Base-by-base conservation (phyloP, 2,797 vertebrate genomes). In the Manis crassicaudata region DNA sequence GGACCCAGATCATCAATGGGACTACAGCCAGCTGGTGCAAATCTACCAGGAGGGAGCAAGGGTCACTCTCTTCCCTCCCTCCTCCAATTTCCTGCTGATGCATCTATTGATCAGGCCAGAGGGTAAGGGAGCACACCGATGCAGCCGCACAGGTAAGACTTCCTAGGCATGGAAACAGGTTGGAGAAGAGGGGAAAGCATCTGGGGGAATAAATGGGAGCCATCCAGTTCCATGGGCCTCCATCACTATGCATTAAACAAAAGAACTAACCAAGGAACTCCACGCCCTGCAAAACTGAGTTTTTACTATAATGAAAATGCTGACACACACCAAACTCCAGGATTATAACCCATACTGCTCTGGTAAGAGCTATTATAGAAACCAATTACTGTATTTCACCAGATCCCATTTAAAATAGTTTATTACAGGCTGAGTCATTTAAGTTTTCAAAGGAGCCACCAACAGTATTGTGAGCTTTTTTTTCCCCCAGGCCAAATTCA, bases 371-470 rank as follows among this genome's bases (percentile, higher is more conserved):
- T 90, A 94, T 96, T 96, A 95, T 0, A 56, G 94, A 98, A 97
- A 90, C 93, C 96, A 97, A 93, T 87, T 97, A 97, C 85, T 93
- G 97, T 84, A 96, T 94, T 84, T 98, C 94, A 97, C 96, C 76
- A 96, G 96, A 97, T 94, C 79, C 84, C 97, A 97, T 98, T 98
- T 97, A 97, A 84, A 97, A 96, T 96, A 97, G 97, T 98, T 97
- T 98, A 98, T 97, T 97, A 93, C 0, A 32, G 93, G 27, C 93
- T 90, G 75, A 93, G 95, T 95, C 97, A 94, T 88, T 98, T 97
- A 67, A 95, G 96, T 97, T 94, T 97, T 91, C 96, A 87, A 97
- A 96, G 92, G 94, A 97, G 88, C 37, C 86, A 72, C 95, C 96
- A 94, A 96, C 62, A 92, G 46, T 93, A 88, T 29, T 88, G 72